Evolutionary conservation across 2,888 invertebrate genomes (phyloP), one percentile per base, ranked within the genome.

Genomic region (Linyphia triangularis): DNA sequence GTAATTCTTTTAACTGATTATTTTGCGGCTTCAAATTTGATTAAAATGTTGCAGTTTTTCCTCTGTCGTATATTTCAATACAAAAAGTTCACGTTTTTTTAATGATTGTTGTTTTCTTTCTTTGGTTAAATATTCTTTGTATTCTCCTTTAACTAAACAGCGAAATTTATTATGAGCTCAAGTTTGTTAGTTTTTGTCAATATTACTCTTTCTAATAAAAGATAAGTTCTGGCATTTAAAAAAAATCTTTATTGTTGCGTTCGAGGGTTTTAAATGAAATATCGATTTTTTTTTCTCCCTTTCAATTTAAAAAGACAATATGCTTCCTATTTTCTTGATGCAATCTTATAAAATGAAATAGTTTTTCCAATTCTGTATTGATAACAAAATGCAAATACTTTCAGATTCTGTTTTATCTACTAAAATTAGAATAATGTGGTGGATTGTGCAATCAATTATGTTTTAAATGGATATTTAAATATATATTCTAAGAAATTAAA

Each of bases 1-100:
- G 30, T 67, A 33, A 67, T 67, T 67, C 33, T 67, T 63, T 67
- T n/a, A 33, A 19, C 67, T 67, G 67, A 67, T 67, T 67, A 67
- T 67, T 67, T 67, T 33, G n/a, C 16, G 33, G 30, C 33, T 67
- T 33, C 33, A 16, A 33, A 67, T 67, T 67, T 67, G 67, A 67
- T 67, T 67, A 67, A 67, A 67, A 16, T 67, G 1, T 1, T 26
- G n/a, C 33, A 33, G 16, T 67, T 33, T 67, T 67, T 28, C 57
- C 16, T 16, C 13, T 63, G 28, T 13, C 33, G n/a, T 67, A 33
- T 67, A 67, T 67, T 67, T 67, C 33, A 28, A 63, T 28, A 33
- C 19, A 33, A 67, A 19, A 67, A 28, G 4, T n/a, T n/a, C 33
- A 13, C n/a, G 67, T 6, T 9, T 13, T 51, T 43, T 43, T 16